These are phyloP conservation scores for Aricia artaxerxes DNA, from an alignment of 2,888 invertebrate genomes.

Conservation along the genomic window DNA sequence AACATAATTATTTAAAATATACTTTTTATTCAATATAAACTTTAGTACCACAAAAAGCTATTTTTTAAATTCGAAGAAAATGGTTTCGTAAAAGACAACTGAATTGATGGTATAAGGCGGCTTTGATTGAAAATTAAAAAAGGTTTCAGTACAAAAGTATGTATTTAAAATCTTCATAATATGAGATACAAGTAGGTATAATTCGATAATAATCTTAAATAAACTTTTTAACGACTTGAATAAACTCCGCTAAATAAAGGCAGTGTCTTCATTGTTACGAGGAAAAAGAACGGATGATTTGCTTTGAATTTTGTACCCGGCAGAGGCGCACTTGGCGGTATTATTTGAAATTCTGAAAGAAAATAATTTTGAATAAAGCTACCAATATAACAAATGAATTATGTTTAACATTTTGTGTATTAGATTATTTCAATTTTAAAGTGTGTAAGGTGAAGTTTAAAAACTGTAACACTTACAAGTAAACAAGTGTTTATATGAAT, in stretches of 20 bases:
- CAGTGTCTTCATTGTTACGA: conserved; percentile 27
- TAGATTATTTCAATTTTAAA: not conserved
- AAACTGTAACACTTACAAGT: too few species aligned
- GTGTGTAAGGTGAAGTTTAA: too few species aligned
- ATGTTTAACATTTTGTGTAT: too few species aligned
- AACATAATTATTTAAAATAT: too few species aligned
- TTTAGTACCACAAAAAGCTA: too few species aligned
- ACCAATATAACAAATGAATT: not conserved
- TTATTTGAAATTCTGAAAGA: conserved; percentile 3
- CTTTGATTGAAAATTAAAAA: not conserved
- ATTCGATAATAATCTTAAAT: not conserved
- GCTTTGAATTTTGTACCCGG: conserved; percentile 27
- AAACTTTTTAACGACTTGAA: not conserved
- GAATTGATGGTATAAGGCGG: too few species aligned
- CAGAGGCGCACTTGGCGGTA: not conserved
- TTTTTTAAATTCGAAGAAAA: too few species aligned
- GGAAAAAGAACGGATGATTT: conserved; percentile 35
- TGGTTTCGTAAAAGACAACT: too few species aligned
- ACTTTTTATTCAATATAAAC: too few species aligned
- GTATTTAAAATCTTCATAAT: not conserved
- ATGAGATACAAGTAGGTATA: not conserved
- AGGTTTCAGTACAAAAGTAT: not conserved
- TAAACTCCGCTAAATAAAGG: conserved; percentile 33
- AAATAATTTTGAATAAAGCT: not conserved
- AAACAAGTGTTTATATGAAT: too few species aligned